Base-by-base conservation (phyloP, 2,888 invertebrate species). In the Anticlea derivata region DNA sequence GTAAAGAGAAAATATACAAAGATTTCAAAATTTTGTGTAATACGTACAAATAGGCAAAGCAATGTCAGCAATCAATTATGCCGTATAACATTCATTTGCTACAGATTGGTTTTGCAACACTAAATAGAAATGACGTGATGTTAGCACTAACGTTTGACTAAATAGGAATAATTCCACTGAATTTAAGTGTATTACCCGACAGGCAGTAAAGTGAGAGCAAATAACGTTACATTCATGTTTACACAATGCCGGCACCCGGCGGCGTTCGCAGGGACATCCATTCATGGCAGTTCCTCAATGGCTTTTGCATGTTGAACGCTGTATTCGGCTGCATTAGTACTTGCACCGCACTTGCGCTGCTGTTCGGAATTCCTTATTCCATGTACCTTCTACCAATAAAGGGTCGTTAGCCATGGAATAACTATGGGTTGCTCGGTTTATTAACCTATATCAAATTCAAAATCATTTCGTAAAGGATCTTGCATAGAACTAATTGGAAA, bases 221-320 rank as follows among this genome's bases (percentile, higher is more conserved):
- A 60, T 71, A 67, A 68, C 70, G 68, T 66, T 60, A 66, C 66
- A 68, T 68, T 62, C 67, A 64, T 65, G 66, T 70, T 65, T 66
- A 48, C 60, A 76, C 75, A 76, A 74, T 73, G 65, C 48, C 35
- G 47, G 58, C 50, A 37, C 55, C 67, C 66, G 68, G 55, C 65
- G 60, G 60, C 66, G 64, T 63, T 68, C 60, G 59, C 54, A 63
- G 63, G 58, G 63, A 77, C 73, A 72, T 68, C 73, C 72, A 78
- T 80, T 77, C 75, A 73, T 70, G 64, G 57, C 57, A 60, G 65
- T 70, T 72, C 63, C 77, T 76, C 75, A 78, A 83, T 83, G 78
- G 80, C 77, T 79, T 82, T 83, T 80, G 79, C 80, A 78, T 81
- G 85, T 83, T 78, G 74, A 75, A 78, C 73, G 75, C 70, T 70